Base-by-base conservation (phyloP, 1,140 invertebrate genomes). In the Hestina assimilis region DNA sequence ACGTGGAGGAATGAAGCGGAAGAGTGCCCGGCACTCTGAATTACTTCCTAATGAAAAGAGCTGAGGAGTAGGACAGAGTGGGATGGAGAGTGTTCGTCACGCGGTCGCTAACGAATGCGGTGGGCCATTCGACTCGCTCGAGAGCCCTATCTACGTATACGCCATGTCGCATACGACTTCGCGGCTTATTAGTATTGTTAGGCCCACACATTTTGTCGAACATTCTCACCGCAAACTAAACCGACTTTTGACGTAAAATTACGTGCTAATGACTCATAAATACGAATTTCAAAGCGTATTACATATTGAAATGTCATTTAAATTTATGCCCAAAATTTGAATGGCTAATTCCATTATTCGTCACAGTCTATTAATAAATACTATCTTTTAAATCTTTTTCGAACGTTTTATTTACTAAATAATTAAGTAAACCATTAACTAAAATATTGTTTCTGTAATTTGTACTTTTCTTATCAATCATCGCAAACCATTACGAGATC, bases 31-130 rank as follows among this genome's bases (percentile, higher is more conserved):
- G 72, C 69, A 79, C 79, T 84, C 80, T 72, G 81, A 84, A 85
- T 85, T 87, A 85, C 81, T 87, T 87, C 80, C 84, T 87, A 87
- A 87, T 87, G 84, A 87, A 87, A 85, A 85, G 82, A 87, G 76
- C 68, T 60, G 66, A 75, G 71, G 73, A 83, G 81, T 79, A 71
- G 69, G 72, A 69, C 62, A 68, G 70, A 75, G 78, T 72, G 66
- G 65, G 67, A 69, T 56, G 51, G 68, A 59, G 70, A 67, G 71
- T 62, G 65, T 74, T 81, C 69, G 71, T 77, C 74, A 72, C 76
- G 72, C 72, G 72, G 73, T 59, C 72, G 77, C 82, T 87, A 87
- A 87, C 84, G 82, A 87, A 87, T 68, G 72, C 72, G 69, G 72
- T 72, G 63, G 69, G 64, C 72, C 79, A 70, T 80, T 87, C 72